A percentile compares a stretch with the other conserved stretches of the same genome.
These are phyloP conservation scores for Parus major DNA, from an alignment of 2,113 vertebrate genomes.

Conservation along the genomic window DNA sequence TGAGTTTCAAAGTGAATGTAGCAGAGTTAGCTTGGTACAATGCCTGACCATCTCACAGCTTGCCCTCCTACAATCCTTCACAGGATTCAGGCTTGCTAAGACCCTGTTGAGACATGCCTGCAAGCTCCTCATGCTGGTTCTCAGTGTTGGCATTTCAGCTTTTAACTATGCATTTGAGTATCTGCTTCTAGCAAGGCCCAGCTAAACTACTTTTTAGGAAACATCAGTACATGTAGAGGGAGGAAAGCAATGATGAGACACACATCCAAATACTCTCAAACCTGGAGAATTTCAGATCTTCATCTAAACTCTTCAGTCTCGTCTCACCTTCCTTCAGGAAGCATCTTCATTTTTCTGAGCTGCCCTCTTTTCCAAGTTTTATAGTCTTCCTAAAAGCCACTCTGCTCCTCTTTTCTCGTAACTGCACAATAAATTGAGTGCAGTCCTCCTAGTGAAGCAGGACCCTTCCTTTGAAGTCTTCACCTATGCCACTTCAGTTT, in stretches of 20 bases:
- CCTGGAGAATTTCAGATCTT: background rate
- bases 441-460: background rate
- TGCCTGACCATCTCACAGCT: constrained; percentile 15
- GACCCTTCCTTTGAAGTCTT: background rate
- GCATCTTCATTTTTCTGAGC: background rate
- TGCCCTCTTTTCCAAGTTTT: background rate
- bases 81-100: constrained; percentile 10
- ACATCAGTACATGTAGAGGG: background rate
- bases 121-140: background rate
- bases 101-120: background rate
- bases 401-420: background rate
- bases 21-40: background rate
- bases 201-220: background rate
- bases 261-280: background rate
- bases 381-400: background rate
- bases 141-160: background rate
- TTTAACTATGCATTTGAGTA: background rate
- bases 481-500: background rate
- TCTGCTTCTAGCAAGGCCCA: background rate
- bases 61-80: background rate
- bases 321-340: background rate
- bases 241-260: background rate
- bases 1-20: constrained; percentile 2
- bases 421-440: background rate
- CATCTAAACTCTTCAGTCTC: background rate